phyloP scores from a whole-genome alignment of 2,888 invertebrate genomes.

The Lutraria lutraria region DNA sequence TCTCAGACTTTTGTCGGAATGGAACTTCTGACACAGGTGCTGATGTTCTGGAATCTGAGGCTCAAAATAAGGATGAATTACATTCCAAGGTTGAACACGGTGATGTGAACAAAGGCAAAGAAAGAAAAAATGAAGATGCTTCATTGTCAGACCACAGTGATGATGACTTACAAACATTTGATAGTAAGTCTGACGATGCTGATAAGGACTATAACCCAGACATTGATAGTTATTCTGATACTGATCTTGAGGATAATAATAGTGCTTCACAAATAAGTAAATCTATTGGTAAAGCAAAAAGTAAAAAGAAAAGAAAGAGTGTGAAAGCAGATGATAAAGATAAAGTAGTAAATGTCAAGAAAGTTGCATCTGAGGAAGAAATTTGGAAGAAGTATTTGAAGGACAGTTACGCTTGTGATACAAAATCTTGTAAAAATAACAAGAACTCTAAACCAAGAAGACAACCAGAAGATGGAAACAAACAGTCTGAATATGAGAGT shows the following conservation, averaged over 20 bases:
- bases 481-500: neutral
- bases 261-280: neutral
- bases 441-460: neutral
- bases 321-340: neutral
- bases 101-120: neutral
- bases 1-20: neutral
- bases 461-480: neutral
- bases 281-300: neutral
- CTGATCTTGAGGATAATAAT: neutral
- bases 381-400: slow-evolving; percentile 31
- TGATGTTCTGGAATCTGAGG: neutral
- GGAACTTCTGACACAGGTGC: neutral
- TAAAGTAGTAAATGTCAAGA: neutral
- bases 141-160: neutral
- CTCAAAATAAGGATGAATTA: neutral
- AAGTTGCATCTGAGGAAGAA: slow-evolving; percentile 31
- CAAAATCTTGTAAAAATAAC: neutral
- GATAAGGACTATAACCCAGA: slow-evolving; percentile 37
- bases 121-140: neutral
- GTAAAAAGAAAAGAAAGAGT: slow-evolving; percentile 1
- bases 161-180: neutral
- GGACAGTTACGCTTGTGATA: slow-evolving; percentile 14
- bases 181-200: neutral
- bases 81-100: neutral
- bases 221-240: slow-evolving; percentile 4